Base-by-base conservation (phyloP, 2,797 vertebrate genomes). In the Eutrigla gurnardus region DNA sequence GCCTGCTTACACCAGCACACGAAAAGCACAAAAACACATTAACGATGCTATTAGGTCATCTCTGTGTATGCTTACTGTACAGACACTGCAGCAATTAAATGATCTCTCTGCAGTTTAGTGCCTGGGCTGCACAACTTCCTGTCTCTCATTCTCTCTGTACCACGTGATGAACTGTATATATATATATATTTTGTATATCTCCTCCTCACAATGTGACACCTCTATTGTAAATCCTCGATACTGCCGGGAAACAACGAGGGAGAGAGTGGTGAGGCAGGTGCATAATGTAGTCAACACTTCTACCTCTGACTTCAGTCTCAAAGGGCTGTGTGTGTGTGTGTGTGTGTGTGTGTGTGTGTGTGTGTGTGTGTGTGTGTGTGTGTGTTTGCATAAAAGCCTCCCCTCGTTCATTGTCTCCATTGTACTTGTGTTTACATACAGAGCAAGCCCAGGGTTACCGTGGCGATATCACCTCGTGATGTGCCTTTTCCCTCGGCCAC, bases 401-500 rank as follows among this genome's bases (percentile, higher is more conserved):
- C 25, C 35, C 50, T 77, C 32, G 62, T 78, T 81, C 77, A 83
- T 88, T 86, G 73, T 73, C 76, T 80, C 73, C 57, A 77, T 88
- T 84, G 79, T 88, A 25, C 67, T 84, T 57, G 61, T 91, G 87
- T 90, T 90, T 91, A 87, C 37, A 4, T 75, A 71, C 74, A 74
- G 49, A 18, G 76, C 32, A 3, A 53, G 54, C 33, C 49, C 8
- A 0, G 25, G 45, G 91, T 93, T 91, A 86, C 84, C 39, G 57
- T 88, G 85, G 91, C 60, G 82, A 90, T 62, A 57, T 90, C 89
- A 89, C 86, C 88, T 92, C 80, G 80, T 42, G 53, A 84, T 88
- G 73, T 40, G 72, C 73, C 64, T 49, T 62, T 58, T 58, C 58
- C 82, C 76, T 70, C 70, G 14, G 54, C 40, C 59, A 52, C 66